Evolutionary conservation across 2,888 invertebrate genomes (phyloP), one percentile per base, ranked within the genome.

Genomic region (Melipona bicolor): DNA sequence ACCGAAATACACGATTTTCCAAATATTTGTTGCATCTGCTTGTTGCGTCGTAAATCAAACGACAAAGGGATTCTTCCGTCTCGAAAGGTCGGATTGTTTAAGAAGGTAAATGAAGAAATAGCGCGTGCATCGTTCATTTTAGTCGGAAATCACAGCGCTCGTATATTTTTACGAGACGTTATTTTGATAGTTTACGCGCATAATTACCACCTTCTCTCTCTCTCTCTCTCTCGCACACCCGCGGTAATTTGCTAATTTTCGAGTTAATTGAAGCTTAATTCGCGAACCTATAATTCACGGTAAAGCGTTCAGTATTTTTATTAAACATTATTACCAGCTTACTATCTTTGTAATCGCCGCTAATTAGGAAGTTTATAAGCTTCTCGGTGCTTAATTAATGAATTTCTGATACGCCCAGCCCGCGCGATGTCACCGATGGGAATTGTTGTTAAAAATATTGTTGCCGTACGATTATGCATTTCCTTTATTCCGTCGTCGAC

Each of bases 341-440:
- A 72, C 67, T 65, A 77, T 78, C 50, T 72, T 56, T 67, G 49
- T 79, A 81, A 81, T 72, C 71, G 78, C n/a, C 21, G 43, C 50
- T 81, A 81, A 81, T 81, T 81, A 72, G 61, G 67, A 72, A 79
- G 52, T 74, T 74, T 24, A n/a, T 80, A 74, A 80, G 73, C 73
- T 67, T n/a, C 72, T 73, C 68, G 17, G 68, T 67, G 54, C 17
- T 79, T 61, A 64, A 62, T 79, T 72, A 79, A 81, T 79, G 68
- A 79, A 79, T 72, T 81, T 68, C 68, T 54, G 72, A 81, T 79
- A 79, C n/a, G 43, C 32, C 17, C 11, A 17, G 32, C 32, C 43
- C 72, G 43, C 15, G 32, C 21, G n/a, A 24, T 49, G 21, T 72
- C 13, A 19, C 6, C 11, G 11, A 17, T 50, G 36, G 4, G 36